Evolutionary conservation across 1,140 invertebrate genomes (phyloP).

Genomic region (Habropoda laboriosa): DNA sequence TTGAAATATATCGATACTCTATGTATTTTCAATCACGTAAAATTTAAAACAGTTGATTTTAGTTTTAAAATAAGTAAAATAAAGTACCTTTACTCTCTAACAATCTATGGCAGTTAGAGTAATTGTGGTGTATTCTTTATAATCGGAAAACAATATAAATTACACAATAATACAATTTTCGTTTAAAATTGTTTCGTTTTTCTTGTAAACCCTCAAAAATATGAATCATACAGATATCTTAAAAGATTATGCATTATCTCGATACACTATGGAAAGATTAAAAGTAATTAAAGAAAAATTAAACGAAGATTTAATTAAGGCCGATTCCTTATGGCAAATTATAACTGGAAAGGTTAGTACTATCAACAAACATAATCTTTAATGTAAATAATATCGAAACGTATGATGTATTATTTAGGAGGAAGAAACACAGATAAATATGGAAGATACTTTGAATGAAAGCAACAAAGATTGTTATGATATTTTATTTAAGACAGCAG

Average conservation of each 20-base stretch:
- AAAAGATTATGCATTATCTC: constrained; percentile 43
- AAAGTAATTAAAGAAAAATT: constrained; percentile 38
- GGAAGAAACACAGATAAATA: neutral
- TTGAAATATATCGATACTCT: too few relatives aligned
- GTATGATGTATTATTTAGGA: constrained; percentile 16
- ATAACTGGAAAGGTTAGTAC: constrained; percentile 49
- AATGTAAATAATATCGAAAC: neutral
- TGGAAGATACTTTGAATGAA: constrained; percentile 9
- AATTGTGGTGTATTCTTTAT: neutral
- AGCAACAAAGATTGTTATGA: constrained; percentile 20
- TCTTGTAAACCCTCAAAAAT: neutral
- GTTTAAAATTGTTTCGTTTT: neutral
- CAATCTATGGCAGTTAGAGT: too few relatives aligned
- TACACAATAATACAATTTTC: neutral
- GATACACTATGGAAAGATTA: constrained; percentile 21
- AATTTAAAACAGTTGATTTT: too few relatives aligned
- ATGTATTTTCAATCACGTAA: too few relatives aligned
- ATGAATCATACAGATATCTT: constrained; percentile 28
- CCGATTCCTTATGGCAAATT: constrained; percentile 47
- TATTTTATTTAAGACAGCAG: neutral
- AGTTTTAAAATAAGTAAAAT: too few relatives aligned
- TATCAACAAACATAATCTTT: neutral
- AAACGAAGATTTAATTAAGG: constrained; percentile 16
- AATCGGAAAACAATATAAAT: neutral
- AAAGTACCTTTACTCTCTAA: too few relatives aligned